Base-by-base conservation (phyloP, 92 coral and sea anemone genomes). In the Palythoa caribaeorum region DNA sequence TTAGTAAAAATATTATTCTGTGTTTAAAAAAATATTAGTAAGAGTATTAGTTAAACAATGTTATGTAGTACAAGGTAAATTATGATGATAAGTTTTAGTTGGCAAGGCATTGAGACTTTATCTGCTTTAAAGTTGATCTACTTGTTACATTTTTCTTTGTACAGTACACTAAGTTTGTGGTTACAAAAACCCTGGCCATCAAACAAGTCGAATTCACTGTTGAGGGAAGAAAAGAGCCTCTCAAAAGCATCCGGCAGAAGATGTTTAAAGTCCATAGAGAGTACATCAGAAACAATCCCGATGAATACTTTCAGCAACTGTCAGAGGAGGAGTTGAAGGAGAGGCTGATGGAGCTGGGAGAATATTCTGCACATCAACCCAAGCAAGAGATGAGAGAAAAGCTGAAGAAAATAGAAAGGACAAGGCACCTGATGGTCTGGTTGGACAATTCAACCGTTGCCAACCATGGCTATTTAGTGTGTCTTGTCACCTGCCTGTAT, bases 381-480 rank as follows among this genome's bases (percentile, higher is more conserved):
- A 77, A 20, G 44, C 86, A 78, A 69, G 77, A 73, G 65, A 70
- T 86, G 87, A 50, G 83, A 87, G 52, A 72, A 19, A 87, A 84
- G 38, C 40, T 88, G 68, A 54, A 55, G 9, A 48, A 69, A 53
- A 47, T 90, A 15, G 93, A 90, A 80, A 80, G 83, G 53, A 79
- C 76, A 0, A 80, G 93, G 68, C 59, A 79, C 57, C 53, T 87
- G 1, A 59, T 90, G n/a, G 71, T 55, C 60, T 77, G 83, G 50
- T 7, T 52, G 51, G 83, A 77, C 68, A 77, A 77, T 20, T 77
- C 83, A 77, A 51, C 60, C 11, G 48, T 77, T 54, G 66, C 87
- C 68, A 90, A 90, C 39, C 90, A 86, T 90, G 92, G 92, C 48
- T 52, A 90, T 55, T 20, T 90, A 35, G 83, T 90, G 72, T 90